Percentiles rank a stretch among this genome's conserved stretches.
phyloP scores from a whole-genome alignment of 2,888 invertebrate genomes.

The Ashinkailepas kermadecensis region DNA sequence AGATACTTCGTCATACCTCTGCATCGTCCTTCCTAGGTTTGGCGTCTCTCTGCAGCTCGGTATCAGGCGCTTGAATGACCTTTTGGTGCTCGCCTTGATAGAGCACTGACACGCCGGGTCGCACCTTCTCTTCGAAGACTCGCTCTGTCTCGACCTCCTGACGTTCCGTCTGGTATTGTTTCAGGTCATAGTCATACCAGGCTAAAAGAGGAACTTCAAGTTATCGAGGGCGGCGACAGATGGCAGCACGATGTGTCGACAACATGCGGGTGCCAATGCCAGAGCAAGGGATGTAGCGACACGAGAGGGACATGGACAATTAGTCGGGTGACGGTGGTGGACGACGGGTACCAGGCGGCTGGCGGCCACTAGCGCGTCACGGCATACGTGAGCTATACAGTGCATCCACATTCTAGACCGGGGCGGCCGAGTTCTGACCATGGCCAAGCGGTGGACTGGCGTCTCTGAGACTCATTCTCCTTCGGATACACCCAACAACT shows the following conservation, averaged over 20 bases:
- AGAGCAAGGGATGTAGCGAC: neutral
- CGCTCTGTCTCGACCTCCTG: constrained; percentile 75
- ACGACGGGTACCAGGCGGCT: neutral
- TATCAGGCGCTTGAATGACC: constrained; percentile 59
- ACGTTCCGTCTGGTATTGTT: constrained; percentile 73
- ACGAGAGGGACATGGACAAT: neutral
- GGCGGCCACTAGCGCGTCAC: neutral
- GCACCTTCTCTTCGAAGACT: constrained; percentile 73
- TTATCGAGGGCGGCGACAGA: constrained; percentile 12
- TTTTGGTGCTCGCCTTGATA: constrained; percentile 50
- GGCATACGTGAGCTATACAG: neutral
- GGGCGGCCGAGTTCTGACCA: too few species aligned
- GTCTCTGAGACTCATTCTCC: neutral
- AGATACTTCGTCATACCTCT: too few species aligned
- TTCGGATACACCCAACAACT: neutral
- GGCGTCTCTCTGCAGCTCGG: constrained; percentile 77
- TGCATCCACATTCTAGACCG: neutral
- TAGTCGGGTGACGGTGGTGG: neutral
- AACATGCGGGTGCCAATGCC: constrained; percentile 5
- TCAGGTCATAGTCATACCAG: constrained; percentile 85
- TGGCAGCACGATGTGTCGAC: neutral
- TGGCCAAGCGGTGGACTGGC: too few species aligned
- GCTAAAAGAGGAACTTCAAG: constrained; percentile 49
- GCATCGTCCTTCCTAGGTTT: constrained; percentile 65
- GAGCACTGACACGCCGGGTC: constrained; percentile 31